These are phyloP conservation scores for Anaspis maculata DNA, from an alignment of 2,888 invertebrate species.

Conservation along the genomic window DNA sequence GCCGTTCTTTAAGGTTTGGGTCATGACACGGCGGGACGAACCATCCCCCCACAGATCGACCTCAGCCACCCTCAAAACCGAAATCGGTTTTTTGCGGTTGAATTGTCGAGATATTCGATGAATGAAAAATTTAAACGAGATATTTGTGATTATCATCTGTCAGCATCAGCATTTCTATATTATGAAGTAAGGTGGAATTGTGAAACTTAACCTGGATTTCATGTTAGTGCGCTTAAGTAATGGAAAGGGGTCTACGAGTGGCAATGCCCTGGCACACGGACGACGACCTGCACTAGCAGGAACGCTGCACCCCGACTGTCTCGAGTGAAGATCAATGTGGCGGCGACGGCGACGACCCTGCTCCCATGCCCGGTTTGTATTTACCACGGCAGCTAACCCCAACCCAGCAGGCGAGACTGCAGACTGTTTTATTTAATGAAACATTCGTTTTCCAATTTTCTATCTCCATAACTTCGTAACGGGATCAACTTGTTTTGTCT, in stretches of 20 bases:
- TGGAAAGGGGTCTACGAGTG: too few species aligned
- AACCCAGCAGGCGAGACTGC: background rate
- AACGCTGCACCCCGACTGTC: constrained; percentile 40
- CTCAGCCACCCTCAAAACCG: background rate
- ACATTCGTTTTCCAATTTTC: too few species aligned
- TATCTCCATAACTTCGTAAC: too few species aligned
- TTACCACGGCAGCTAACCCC: too few species aligned
- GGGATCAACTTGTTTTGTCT: too few species aligned
- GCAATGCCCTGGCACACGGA: constrained; percentile 35
- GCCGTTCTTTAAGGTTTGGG: constrained; percentile 5
- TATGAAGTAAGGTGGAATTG: too few species aligned
- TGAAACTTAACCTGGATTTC: too few species aligned
- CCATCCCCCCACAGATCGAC: constrained; percentile 1
- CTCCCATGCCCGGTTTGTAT: constrained; percentile 44
- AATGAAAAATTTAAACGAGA: too few species aligned
- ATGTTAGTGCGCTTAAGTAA: too few species aligned
- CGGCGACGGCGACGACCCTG: constrained; percentile 40
- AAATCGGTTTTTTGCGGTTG: background rate
- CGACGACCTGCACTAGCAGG: constrained; percentile 37
- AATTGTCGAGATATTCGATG: constrained; percentile 2
- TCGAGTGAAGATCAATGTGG: constrained; percentile 47
- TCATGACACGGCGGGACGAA: constrained; percentile 4
- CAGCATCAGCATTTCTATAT: too few species aligned
- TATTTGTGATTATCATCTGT: too few species aligned
- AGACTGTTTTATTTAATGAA: background rate